These are phyloP conservation scores for Pollimyrus isidori DNA, from an alignment of 2,113 vertebrate species.

Conservation along the genomic window DNA sequence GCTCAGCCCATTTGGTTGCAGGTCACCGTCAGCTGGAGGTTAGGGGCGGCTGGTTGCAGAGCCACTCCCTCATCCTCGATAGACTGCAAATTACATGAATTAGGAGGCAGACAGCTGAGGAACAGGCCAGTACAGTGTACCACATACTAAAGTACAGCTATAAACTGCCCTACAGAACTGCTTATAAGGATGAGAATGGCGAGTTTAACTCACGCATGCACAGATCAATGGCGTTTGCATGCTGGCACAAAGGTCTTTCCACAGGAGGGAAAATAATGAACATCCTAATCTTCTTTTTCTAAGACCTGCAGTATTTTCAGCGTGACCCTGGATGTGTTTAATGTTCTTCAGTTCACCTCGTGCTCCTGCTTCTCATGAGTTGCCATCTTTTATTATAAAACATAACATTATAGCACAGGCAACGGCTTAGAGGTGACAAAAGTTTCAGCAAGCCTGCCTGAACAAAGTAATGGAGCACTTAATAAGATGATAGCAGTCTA, in stretches of 20 bases:
- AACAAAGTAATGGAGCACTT: not conserved
- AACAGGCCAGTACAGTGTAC: not conserved
- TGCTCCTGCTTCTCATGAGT: conserved; percentile 54
- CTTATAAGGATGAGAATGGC: not conserved
- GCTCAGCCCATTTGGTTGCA: not conserved
- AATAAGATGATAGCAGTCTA: not conserved
- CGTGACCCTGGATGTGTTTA: conserved; percentile 58
- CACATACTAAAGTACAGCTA: not conserved
- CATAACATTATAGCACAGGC: not conserved
- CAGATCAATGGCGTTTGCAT: not conserved
- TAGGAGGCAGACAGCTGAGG: not conserved
- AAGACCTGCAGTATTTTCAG: conserved; percentile 50
- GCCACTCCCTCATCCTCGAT: not conserved
- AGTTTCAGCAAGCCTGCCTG: not conserved
- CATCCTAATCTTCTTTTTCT: conserved; percentile 49
- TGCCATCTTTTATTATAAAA: conserved; percentile 21
- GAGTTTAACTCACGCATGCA: not conserved
- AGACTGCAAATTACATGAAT: not conserved
- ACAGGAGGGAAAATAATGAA: conserved; percentile 38
- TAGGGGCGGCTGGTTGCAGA: not conserved
- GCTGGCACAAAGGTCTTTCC: conserved; percentile 24
- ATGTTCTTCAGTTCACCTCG: conserved; percentile 61
- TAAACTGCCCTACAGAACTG: not conserved
- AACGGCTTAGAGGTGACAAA: not conserved
- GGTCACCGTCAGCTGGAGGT: not conserved